Percentiles rank a stretch among this genome's conserved stretches.
These are phyloP conservation scores for Leucophenga montana DNA, from an alignment of 2,888 invertebrate species.

Conservation along the genomic window DNA sequence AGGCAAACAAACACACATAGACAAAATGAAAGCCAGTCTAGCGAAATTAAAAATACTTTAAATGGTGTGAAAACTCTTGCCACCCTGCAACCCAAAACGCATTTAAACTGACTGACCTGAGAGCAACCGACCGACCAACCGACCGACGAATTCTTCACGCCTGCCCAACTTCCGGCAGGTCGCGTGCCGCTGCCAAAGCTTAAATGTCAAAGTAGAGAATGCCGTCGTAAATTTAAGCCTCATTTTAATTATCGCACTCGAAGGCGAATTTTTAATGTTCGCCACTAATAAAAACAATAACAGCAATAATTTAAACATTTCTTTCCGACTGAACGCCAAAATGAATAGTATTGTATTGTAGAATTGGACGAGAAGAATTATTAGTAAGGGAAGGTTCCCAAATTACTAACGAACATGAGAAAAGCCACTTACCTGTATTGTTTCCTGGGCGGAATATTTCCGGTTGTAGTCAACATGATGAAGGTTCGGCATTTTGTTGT, in stretches of 20 bases:
- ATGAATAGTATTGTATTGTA: background rate
- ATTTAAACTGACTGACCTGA: background rate
- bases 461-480: conserved; percentile 73
- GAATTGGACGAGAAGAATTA: no score
- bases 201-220: conserved; percentile 30
- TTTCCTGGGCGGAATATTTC: conserved; percentile 73
- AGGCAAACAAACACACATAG: conserved; percentile 38
- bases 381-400: conserved; percentile 32
- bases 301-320: conserved; percentile 27
- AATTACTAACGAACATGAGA: conserved; percentile 14
- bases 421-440: conserved; percentile 72
- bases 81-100: background rate
- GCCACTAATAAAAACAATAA: conserved; percentile 10
- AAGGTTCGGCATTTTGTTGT: conserved; percentile 68
- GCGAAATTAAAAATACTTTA: conserved; percentile 28
- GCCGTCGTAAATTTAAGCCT: conserved; percentile 58
- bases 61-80: conserved; percentile 11
- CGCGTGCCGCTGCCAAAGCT: conserved; percentile 53
- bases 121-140: no score
- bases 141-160: conserved; percentile 34
- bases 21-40: conserved; percentile 32
- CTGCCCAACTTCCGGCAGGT: conserved; percentile 37
- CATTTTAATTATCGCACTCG: conserved; percentile 62
- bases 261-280: conserved; percentile 51
- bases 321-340: background rate